Conservation (phyloP, 2,113 vertebrate genomes). For the Ellobius talpinus region DNA sequence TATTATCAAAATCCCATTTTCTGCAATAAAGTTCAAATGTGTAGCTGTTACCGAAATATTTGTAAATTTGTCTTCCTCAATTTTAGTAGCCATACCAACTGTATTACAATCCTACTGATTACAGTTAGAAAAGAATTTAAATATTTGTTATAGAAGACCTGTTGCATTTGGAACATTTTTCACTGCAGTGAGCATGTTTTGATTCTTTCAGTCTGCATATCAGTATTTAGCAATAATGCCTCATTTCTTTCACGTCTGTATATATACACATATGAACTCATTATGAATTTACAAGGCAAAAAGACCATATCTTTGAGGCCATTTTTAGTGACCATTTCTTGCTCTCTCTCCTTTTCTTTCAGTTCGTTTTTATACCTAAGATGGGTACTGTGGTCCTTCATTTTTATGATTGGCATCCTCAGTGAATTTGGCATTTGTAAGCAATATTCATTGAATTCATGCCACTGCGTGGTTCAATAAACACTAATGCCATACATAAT, state of each 20-base stretch:
- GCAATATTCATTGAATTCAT: not conserved
- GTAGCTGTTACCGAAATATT: not conserved
- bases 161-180: not conserved
- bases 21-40: not conserved
- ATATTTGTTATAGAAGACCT: not conserved
- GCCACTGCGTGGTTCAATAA: not conserved
- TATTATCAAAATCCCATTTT: not conserved
- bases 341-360: not conserved
- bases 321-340: not conserved
- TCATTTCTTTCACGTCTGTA: accelerated
- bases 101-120: not conserved
- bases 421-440: not conserved
- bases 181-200: not conserved
- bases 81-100: not conserved
- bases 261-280: not conserved
- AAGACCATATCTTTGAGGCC: not conserved
- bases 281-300: not conserved
- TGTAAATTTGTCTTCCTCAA: not conserved
- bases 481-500: not conserved
- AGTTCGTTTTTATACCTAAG: not conserved
- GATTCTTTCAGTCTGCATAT: not conserved
- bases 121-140: not conserved
- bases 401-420: not conserved
- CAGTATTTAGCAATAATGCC: not conserved
- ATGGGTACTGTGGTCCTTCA: not conserved